phyloP scores from a whole-genome alignment of 2,113 vertebrate species.

The Cyanocitta stelleri region DNA sequence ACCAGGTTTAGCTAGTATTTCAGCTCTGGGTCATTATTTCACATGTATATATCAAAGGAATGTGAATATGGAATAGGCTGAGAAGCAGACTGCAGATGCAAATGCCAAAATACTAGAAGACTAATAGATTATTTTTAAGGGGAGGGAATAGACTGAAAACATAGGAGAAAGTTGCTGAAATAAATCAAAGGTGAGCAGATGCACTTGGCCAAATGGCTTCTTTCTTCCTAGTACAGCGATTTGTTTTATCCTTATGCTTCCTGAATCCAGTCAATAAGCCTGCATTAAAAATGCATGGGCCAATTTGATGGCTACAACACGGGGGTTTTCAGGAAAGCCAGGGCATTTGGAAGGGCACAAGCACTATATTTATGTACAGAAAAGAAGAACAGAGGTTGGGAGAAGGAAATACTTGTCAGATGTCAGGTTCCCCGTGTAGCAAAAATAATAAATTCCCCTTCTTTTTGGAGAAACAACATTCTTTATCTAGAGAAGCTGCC shows the following conservation, averaged over 20 bases:
- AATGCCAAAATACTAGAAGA: constrained; percentile 52
- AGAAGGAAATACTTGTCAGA: constrained; percentile 33
- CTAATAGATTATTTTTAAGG: constrained; percentile 52
- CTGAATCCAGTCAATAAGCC: constrained; percentile 31
- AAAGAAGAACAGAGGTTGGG: background rate
- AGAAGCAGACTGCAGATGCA: constrained; percentile 36
- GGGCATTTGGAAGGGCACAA: background rate
- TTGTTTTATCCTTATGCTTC: constrained; percentile 53
- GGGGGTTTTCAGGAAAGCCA: background rate
- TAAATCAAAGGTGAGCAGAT: constrained; percentile 65
- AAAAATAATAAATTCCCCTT: constrained; percentile 22
- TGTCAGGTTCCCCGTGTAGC: background rate
- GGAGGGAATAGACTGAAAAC: constrained; percentile 35
- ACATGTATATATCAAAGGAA: constrained; percentile 41
- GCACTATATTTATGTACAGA: background rate
- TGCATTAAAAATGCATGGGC: constrained; percentile 62
- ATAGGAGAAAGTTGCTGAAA: constrained; percentile 44
- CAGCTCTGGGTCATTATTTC: constrained; percentile 44
- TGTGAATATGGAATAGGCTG: constrained; percentile 35
- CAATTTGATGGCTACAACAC: constrained; percentile 9
- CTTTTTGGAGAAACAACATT: background rate
- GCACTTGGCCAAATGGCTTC: constrained; percentile 54
- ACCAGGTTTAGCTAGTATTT: constrained; percentile 29
- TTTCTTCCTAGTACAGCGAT: constrained; percentile 12
- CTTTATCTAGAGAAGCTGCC: background rate